phyloP scores from a whole-genome alignment of 2,113 vertebrate genomes.

The Gallinago paraguaiae region DNA sequence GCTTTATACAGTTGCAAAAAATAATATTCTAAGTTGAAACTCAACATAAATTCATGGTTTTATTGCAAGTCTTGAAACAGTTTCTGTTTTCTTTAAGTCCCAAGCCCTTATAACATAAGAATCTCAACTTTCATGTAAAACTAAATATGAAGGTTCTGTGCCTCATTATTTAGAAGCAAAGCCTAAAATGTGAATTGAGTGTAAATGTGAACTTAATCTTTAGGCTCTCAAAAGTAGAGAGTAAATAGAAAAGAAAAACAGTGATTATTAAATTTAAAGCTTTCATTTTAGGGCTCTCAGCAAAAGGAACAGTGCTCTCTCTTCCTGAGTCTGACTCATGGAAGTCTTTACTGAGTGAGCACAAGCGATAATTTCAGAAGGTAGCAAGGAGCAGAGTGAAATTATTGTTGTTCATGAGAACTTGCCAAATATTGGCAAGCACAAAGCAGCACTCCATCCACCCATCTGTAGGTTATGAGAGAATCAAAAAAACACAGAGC shows the following conservation, averaged over 20 bases:
- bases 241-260: neutral
- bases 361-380: neutral
- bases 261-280: neutral
- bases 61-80: neutral
- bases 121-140: slow-evolving; percentile 24
- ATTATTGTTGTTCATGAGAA: neutral
- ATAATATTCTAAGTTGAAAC: neutral
- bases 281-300: neutral
- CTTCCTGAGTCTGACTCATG: neutral
- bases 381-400: neutral
- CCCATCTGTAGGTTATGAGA: neutral
- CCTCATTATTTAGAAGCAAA: neutral
- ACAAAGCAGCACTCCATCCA: neutral
- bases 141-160: neutral
- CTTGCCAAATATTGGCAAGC: neutral
- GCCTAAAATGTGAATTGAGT: neutral
- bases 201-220: neutral
- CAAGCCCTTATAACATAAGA: neutral
- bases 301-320: neutral
- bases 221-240: neutral
- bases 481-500: neutral
- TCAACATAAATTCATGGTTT: neutral
- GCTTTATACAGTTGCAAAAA: slow-evolving; percentile 8
- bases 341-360: neutral
- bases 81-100: slow-evolving; percentile 24